phyloP scores from a whole-genome alignment of 2,113 vertebrate species.

The Buteo buteo region DNA sequence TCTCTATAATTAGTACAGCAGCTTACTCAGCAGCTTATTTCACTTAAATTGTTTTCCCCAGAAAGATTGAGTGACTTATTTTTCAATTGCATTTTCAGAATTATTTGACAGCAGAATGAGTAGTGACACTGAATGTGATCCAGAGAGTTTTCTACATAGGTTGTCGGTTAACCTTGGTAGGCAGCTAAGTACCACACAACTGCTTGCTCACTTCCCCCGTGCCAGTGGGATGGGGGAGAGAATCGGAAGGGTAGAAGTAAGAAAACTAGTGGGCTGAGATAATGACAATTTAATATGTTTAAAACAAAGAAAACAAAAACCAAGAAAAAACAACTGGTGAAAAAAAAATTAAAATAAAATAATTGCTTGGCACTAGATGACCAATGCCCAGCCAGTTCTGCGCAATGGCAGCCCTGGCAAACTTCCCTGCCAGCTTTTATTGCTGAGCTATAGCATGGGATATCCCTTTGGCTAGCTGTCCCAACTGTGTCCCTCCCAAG shows the following conservation, averaged over 20 bases:
- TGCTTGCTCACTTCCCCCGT: fast-evolving
- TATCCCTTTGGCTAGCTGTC: background rate
- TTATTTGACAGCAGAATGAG: background rate
- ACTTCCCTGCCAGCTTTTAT: background rate
- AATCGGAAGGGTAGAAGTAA: background rate
- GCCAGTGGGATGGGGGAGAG: background rate
- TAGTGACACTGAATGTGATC: background rate
- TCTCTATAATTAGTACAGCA: background rate
- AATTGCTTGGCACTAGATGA: background rate
- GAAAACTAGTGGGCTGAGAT: background rate
- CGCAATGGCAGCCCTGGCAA: fast-evolving
- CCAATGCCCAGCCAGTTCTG: background rate
- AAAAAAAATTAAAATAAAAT: background rate
- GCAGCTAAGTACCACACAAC: background rate
- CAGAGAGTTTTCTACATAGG: background rate
- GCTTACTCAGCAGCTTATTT: background rate
- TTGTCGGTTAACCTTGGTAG: background rate
- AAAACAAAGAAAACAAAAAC: background rate
- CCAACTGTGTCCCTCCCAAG: fast-evolving
- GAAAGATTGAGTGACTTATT: background rate
- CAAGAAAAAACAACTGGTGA: background rate
- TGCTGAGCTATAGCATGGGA: background rate
- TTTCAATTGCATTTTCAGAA: background rate
- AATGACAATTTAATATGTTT: background rate
- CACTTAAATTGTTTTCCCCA: background rate